Base-by-base conservation (phyloP, 2,797 vertebrate genomes). In the Microtus californicus region DNA sequence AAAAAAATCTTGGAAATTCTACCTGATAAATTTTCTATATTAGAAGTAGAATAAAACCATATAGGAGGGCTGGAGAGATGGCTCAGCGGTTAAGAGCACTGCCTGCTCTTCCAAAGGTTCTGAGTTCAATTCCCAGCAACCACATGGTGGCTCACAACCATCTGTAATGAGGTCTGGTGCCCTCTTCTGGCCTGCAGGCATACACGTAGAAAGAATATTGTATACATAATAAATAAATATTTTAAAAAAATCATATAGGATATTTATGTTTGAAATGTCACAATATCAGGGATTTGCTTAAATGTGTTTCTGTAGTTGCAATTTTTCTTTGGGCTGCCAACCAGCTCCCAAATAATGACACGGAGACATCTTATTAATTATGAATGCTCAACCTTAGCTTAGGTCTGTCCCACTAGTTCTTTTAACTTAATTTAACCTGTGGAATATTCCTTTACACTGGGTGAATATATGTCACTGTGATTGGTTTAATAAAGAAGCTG, bases 41-140 rank as follows among this genome's bases (percentile, higher is more conserved):
- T 89, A 95, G 59, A 97, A 81, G 54, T 73, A 19, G 96, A 93
- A 87, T 87, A 90, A 89, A 95, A 61, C 12, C 51, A 59, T 13
- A 80, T 15, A 51, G 40, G 45, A 17, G n/a, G n/a, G n/a, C n/a
- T n/a, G n/a, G n/a, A n/a, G n/a, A n/a, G n/a, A n/a, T n/a, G n/a
- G n/a, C n/a, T n/a, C n/a, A n/a, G n/a, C n/a, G n/a, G n/a, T n/a
- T n/a, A n/a, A n/a, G n/a, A n/a, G n/a, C n/a, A n/a, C n/a, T n/a
- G n/a, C n/a, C n/a, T n/a, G n/a, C n/a, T n/a, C n/a, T n/a, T n/a
- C n/a, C n/a, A n/a, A n/a, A n/a, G n/a, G n/a, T n/a, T n/a, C n/a
- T n/a, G n/a, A n/a, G n/a, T n/a, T n/a, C n/a, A n/a, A n/a, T n/a
- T n/a, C n/a, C n/a, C n/a, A n/a, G n/a, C n/a, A n/a, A n/a, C n/a